phyloP scores from a whole-genome alignment of 37 sponge, comb jelly and placozoan species.

The Lycopodina hypogea region DNA sequence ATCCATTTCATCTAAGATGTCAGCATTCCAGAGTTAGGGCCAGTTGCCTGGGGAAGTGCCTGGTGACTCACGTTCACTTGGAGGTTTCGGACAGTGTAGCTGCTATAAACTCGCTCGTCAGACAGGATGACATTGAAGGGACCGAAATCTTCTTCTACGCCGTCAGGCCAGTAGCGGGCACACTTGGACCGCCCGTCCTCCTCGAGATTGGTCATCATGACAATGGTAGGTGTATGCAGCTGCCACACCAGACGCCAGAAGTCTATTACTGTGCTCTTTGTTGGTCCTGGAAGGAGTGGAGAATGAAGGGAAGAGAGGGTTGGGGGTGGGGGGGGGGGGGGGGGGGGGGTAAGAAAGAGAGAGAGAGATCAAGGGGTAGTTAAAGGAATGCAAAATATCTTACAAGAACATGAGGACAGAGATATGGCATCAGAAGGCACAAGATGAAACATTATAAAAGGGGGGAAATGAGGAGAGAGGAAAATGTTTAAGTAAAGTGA shows the following conservation, averaged over 20 bases:
- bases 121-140: slow-evolving; percentile 45
- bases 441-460: neutral
- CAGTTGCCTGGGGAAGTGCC: too few relatives aligned
- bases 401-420: neutral
- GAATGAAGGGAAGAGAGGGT: too few relatives aligned
- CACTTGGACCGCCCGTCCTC: slow-evolving; percentile 34
- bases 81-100: slow-evolving; percentile 40
- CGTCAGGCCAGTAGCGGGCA: slow-evolving; percentile 54
- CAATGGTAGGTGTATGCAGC: slow-evolving; percentile 26
- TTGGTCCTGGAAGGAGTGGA: slow-evolving; percentile 34
- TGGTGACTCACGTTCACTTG: slow-evolving; percentile 32
- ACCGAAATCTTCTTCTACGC: slow-evolving; percentile 25
- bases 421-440: neutral
- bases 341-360: neutral
- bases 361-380: neutral
- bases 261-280: slow-evolving; percentile 46
- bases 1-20: too few relatives aligned
- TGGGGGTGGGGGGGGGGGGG: slow-evolving; percentile 2
- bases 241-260: slow-evolving; percentile 73
- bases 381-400: too few relatives aligned
- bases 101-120: slow-evolving; percentile 4
- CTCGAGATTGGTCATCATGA: slow-evolving; percentile 65
- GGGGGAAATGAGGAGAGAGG: neutral
- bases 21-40: too few relatives aligned
- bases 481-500: neutral